phyloP scores from a whole-genome alignment of 2,888 invertebrate genomes.

The Dynastes grantii region DNA sequence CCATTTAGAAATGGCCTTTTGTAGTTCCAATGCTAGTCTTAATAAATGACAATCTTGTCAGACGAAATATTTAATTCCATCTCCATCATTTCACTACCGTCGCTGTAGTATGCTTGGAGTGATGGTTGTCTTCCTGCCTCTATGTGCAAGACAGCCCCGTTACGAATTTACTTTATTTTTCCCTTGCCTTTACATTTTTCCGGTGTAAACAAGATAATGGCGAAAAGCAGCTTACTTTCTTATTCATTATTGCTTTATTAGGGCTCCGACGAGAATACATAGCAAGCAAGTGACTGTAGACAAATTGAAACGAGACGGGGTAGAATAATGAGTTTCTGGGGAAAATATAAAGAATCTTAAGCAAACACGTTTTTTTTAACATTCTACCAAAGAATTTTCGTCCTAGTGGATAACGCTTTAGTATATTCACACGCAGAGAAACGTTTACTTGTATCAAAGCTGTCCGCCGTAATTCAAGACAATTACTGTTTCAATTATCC shows the following conservation, averaged over 20 bases:
- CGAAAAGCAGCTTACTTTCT: conserved; percentile 2
- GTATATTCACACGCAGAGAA: too few species aligned
- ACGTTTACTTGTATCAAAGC: too few species aligned
- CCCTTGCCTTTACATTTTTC: background rate
- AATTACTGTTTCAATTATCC: too few species aligned
- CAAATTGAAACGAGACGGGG: conserved; percentile 10
- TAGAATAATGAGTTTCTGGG: conserved; percentile 3
- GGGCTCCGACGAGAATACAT: conserved; percentile 7
- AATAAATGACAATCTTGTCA: too few species aligned
- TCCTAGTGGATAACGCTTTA: background rate
- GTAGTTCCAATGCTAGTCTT: too few species aligned
- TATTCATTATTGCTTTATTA: conserved; percentile 20
- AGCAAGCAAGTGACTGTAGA: conserved; percentile 10
- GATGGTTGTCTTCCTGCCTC: too few species aligned
- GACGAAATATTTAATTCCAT: too few species aligned
- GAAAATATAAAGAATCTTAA: background rate
- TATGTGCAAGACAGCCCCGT: background rate
- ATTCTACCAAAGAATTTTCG: background rate
- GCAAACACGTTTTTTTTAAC: background rate
- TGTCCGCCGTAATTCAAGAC: too few species aligned
- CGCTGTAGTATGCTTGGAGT: too few species aligned
- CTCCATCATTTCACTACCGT: too few species aligned
- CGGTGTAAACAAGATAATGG: background rate
- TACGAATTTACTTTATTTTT: background rate
- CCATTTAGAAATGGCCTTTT: too few species aligned